These are phyloP conservation scores for Macropodus opercularis DNA, from an alignment of 2,797 vertebrate species.

Conservation along the genomic window DNA sequence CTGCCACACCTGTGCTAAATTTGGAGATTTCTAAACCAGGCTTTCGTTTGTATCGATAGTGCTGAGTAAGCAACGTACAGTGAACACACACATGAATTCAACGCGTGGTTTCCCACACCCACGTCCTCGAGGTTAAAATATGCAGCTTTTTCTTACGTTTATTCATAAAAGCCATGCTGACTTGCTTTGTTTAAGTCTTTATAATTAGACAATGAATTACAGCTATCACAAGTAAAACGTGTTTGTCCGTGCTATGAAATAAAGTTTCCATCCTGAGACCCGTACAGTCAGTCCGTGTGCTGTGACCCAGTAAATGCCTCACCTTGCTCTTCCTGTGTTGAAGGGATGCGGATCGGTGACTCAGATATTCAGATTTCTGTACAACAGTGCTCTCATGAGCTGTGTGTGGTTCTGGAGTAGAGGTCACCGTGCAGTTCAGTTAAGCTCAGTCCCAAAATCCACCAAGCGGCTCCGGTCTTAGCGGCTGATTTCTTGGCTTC, in stretches of 20 bases:
- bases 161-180: slow-evolving; percentile 28
- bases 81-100: too few species aligned
- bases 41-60: too few species aligned
- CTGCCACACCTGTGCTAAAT: too few species aligned
- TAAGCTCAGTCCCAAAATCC: slow-evolving; percentile 50
- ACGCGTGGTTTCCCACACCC: slow-evolving; percentile 23
- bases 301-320: slow-evolving; percentile 13
- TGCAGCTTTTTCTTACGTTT: slow-evolving; percentile 26
- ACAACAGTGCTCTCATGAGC: slow-evolving; percentile 40
- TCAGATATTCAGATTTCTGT: slow-evolving; percentile 56
- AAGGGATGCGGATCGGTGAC: slow-evolving; percentile 46
- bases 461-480: slow-evolving; percentile 35
- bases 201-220: slow-evolving; percentile 36
- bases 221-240: slow-evolving; percentile 44
- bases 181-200: slow-evolving; percentile 35
- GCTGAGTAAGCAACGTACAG: too few species aligned
- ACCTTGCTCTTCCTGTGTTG: slow-evolving; percentile 22
- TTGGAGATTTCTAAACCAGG: too few species aligned
- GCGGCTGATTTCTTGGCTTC: slow-evolving; percentile 60
- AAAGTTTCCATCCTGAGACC: slow-evolving; percentile 40
- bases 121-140: slow-evolving; percentile 8
- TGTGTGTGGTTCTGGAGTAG: slow-evolving; percentile 49
- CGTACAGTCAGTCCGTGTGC: slow-evolving; percentile 10
- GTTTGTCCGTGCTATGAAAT: slow-evolving; percentile 60
- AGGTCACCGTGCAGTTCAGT: slow-evolving; percentile 49